Percentiles rank a stretch among this genome's conserved stretches.
These are phyloP conservation scores for Eretmochelys imbricata DNA, from an alignment of 2,113 vertebrate species.

Conservation along the genomic window DNA sequence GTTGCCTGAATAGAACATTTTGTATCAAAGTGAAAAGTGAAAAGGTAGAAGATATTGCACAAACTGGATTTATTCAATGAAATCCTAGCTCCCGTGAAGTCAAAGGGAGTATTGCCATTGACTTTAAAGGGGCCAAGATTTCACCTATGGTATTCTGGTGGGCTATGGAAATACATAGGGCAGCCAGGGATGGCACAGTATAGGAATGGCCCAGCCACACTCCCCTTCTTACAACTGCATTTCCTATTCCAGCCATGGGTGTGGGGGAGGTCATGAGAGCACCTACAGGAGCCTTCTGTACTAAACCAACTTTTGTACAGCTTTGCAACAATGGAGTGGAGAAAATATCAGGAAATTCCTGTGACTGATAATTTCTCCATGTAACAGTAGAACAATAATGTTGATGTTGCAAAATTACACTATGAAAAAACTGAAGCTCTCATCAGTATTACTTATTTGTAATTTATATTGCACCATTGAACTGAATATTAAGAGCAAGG, in stretches of 20 bases:
- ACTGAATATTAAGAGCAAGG: background rate
- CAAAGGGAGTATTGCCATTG: background rate
- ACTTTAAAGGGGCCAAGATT: background rate
- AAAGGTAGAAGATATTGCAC: background rate
- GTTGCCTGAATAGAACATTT: background rate
- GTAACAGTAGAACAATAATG: background rate
- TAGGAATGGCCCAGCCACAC: background rate
- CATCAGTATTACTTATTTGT: conserved; percentile 20
- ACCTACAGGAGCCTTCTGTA: background rate
- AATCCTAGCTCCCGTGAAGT: background rate
- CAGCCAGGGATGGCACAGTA: background rate
- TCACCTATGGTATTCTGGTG: background rate
- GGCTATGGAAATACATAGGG: fast-evolving
- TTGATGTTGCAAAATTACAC: background rate
- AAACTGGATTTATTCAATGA: background rate
- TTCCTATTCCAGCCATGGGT: background rate
- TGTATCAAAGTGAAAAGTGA: background rate
- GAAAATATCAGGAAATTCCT: background rate
- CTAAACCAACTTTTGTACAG: background rate
- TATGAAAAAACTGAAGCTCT: background rate
- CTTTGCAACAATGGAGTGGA: background rate
- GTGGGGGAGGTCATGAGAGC: background rate
- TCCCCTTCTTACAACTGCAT: background rate
- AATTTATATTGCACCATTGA: background rate
- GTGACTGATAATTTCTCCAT: background rate